Conservation (phyloP, 2,888 invertebrate species). For the Amitus sp. region DNA sequence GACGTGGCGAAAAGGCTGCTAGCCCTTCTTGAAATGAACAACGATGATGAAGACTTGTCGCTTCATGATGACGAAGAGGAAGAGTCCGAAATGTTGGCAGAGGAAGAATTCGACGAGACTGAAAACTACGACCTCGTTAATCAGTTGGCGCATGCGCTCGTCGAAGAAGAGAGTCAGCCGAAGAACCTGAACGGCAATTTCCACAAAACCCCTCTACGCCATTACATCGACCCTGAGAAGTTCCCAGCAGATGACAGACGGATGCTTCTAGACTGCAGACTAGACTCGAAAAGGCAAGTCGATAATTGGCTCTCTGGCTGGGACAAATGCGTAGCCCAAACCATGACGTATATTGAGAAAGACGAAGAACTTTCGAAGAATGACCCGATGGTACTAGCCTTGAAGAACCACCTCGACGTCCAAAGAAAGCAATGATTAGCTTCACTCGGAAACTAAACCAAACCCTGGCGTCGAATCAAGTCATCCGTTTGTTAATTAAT, state of each 20-base stretch:
- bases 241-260: neutral
- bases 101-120: conserved; percentile 36
- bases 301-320: conserved; percentile 54
- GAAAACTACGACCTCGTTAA: conserved; percentile 50
- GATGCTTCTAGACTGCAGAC: conserved; percentile 9
- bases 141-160: conserved; percentile 53
- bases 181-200: conserved; percentile 41
- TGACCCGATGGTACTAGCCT: conserved; percentile 59
- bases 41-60: conserved; percentile 48
- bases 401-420: conserved; percentile 55
- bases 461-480: no score
- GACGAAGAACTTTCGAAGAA: conserved; percentile 56
- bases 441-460: conserved; percentile 47
- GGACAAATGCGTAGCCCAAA: conserved; percentile 58
- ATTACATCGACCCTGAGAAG: conserved; percentile 2
- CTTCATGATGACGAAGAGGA: conserved; percentile 60
- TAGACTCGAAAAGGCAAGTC: conserved; percentile 13
- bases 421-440: conserved; percentile 53
- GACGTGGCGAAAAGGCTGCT: conserved; percentile 57
- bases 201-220: neutral
- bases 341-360: conserved; percentile 57
- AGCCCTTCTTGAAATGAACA: conserved; percentile 52
- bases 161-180: conserved; percentile 52
- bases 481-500: no score
- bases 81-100: conserved; percentile 53